These are phyloP conservation scores for Portevinia maculata DNA, from an alignment of 2,888 invertebrate genomes.

Conservation along the genomic window DNA sequence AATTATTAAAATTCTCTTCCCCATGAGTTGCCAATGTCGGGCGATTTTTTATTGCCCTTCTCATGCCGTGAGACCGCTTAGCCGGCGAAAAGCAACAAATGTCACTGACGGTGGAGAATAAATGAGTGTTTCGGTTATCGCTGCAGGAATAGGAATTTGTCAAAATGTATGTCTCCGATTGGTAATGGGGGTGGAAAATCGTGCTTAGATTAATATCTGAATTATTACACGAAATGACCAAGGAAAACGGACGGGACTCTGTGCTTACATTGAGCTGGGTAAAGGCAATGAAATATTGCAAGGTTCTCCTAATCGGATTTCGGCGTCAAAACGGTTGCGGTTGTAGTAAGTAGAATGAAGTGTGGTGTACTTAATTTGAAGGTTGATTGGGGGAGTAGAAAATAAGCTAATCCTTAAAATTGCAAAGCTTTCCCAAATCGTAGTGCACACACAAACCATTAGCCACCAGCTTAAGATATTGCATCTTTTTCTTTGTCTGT, in stretches of 20 bases:
- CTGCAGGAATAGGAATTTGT: conserved; percentile 70
- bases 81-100: conserved; percentile 51
- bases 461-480: no score
- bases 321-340: no score
- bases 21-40: conserved; percentile 41
- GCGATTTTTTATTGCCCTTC: conserved; percentile 36
- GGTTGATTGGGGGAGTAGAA: no score
- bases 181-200: conserved; percentile 36
- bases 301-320: not conserved
- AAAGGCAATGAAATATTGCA: not conserved
- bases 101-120: conserved; percentile 29
- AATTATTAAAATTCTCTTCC: conserved; percentile 70
- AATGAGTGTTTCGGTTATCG: conserved; percentile 70
- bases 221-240: conserved; percentile 45
- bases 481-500: no score
- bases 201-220: conserved; percentile 59
- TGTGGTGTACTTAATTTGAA: no score
- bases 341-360: no score
- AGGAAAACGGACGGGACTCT: not conserved
- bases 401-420: no score
- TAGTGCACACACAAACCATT: no score
- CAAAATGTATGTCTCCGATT: conserved; percentile 63
- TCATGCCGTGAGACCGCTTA: not conserved
- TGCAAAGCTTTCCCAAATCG: no score
- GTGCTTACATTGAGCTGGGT: not conserved